Conservation (phyloP, 2,888 invertebrate genomes). For the Parthenolecanium corni region DNA sequence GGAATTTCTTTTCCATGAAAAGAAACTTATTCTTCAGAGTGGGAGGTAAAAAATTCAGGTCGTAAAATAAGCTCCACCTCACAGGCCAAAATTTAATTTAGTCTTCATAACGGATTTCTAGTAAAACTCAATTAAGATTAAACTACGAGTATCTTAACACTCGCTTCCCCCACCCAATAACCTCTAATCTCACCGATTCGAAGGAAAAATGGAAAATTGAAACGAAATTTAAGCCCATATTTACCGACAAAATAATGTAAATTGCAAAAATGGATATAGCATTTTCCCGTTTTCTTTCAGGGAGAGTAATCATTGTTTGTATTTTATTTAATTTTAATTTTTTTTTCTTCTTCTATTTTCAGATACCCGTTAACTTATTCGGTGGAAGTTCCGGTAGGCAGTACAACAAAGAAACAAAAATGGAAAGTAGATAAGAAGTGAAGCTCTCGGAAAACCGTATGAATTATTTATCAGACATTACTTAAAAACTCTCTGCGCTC, state of each 20-base stretch:
- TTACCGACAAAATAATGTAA: neutral
- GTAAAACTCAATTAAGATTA: too few relatives aligned
- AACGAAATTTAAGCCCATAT: neutral
- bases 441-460: constrained; percentile 20
- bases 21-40: too few relatives aligned
- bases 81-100: too few relatives aligned
- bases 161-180: too few relatives aligned
- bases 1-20: too few relatives aligned
- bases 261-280: neutral
- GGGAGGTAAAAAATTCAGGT: too few relatives aligned
- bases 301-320: neutral
- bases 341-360: constrained; percentile 17
- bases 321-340: constrained; percentile 10
- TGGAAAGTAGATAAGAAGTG: constrained; percentile 19
- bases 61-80: too few relatives aligned
- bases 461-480: constrained; percentile 27
- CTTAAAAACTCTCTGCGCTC: constrained; percentile 19
- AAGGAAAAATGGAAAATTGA: neutral
- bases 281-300: neutral
- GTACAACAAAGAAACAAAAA: constrained; percentile 18
- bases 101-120: too few relatives aligned
- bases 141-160: too few relatives aligned
- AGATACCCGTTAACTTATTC: constrained; percentile 8
- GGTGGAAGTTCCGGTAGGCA: constrained; percentile 7
- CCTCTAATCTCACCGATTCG: too few relatives aligned